Base-by-base conservation (phyloP, 2,888 invertebrate genomes). In the Sesia apiformis region DNA sequence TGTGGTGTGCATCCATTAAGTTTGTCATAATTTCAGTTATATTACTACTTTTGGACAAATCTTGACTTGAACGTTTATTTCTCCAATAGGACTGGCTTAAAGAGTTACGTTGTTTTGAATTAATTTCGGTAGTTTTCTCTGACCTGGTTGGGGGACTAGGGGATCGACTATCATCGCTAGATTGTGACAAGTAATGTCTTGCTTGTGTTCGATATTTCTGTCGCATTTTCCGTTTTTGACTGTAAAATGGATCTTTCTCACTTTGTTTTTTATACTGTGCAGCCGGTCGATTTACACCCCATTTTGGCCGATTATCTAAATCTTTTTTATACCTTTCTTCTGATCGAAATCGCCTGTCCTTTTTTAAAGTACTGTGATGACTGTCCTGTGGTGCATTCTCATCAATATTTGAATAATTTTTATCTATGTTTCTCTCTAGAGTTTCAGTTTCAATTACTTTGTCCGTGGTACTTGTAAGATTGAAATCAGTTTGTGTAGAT, bases 231-330 rank as follows among this genome's bases (percentile, higher is more conserved):
- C 93, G 86, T 71, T 93, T 91, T 75, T 93, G 93, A 58, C 93
- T 92, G 67, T 95, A 96, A 74, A 95, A 93, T 0, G 95, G 95
- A 85, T 97, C 97, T 69, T 96, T 95, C 76, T 97, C 97, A 70
- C 96, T 96, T 81, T 97, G 96, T 71, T 96, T 96, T 57, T 96
- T 91, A 72, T 96, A 97, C 66, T 95, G 93, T 5, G 94, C 94
- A 39, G 93, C 93, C 4, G 96, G 96, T 61, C 93, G 90, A 66
- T 94, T 94, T 3, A 93, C 94, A 49, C 94, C 92, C 95, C 95
- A 93, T 81, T 95, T 92, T 6, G 94, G 93, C 56, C 95, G 89
- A 75, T 92, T 91, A 71, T 92, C 92, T 66, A 92, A 83, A 67
- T 88, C 85, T 78, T 92, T 90, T 74, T 91, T 90, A 56, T 76